phyloP scores from a whole-genome alignment of 2,888 invertebrate genomes.

The Phyllotreta striolata region DNA sequence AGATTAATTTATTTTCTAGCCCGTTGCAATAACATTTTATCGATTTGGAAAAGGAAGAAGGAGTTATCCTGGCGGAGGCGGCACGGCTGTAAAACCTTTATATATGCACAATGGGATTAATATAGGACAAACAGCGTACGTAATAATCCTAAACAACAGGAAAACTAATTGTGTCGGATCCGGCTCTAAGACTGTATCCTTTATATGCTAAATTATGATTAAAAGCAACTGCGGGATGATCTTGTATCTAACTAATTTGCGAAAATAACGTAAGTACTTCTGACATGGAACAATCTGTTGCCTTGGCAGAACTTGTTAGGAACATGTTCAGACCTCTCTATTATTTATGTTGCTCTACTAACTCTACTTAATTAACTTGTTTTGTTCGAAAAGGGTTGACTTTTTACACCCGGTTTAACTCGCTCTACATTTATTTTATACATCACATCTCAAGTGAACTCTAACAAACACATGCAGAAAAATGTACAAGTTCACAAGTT shows the following conservation, averaged over 20 bases:
- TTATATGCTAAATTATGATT: slow-evolving; percentile 26
- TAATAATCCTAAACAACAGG: slow-evolving; percentile 29
- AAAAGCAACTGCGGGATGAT: slow-evolving; percentile 31
- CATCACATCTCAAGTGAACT: too few species aligned
- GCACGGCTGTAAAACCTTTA: slow-evolving; percentile 17
- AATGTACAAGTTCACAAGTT: too few species aligned
- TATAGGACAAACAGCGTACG: slow-evolving; percentile 23
- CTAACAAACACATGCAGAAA: too few species aligned
- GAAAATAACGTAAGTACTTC: slow-evolving; percentile 28
- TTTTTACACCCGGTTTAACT: too few species aligned
- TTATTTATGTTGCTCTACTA: slow-evolving; percentile 9
- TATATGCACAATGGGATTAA: slow-evolving; percentile 31
- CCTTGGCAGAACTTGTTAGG: slow-evolving; percentile 25
- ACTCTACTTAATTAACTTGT: slow-evolving; percentile 14
- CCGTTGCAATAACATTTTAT: background rate
- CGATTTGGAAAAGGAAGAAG: slow-evolving; percentile 12
- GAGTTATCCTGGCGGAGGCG: slow-evolving; percentile 7
- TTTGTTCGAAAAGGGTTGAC: background rate
- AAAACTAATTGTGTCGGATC: slow-evolving; percentile 27
- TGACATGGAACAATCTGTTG: slow-evolving; percentile 29
- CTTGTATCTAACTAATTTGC: slow-evolving; percentile 29
- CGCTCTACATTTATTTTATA: too few species aligned
- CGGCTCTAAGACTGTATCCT: slow-evolving; percentile 27
- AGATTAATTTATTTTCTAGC: background rate
- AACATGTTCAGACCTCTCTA: background rate